phyloP scores from a whole-genome alignment of 1,140 invertebrate species.

The Polypedilum pembai region DNA sequence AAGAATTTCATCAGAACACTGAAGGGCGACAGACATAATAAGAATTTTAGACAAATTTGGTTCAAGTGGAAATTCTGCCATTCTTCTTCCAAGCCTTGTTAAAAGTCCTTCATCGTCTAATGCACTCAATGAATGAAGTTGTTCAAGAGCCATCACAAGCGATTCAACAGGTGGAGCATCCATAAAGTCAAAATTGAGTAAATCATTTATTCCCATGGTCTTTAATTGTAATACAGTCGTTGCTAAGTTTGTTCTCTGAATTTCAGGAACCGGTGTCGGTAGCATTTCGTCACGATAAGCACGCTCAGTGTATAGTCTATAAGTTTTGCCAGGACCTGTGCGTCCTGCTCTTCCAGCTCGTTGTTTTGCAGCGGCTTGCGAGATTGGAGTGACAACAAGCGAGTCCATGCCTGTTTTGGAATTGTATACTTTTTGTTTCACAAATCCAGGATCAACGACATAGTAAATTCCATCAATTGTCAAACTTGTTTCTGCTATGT shows the following conservation, averaged over 20 bases:
- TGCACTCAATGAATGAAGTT: conserved; percentile 89
- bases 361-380: conserved; percentile 99
- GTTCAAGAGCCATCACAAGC: conserved; percentile 95
- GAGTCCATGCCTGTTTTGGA: conserved; percentile 96
- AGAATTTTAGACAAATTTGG: conserved; percentile 99
- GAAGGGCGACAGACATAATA: conserved; percentile 92
- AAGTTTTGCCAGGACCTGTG: conserved; percentile 96
- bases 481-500: conserved; percentile 98
- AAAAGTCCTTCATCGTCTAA: conserved; percentile 92
- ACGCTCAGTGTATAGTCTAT: conserved; percentile 96
- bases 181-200: conserved; percentile 99
- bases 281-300: conserved; percentile 99
- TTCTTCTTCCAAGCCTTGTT: conserved; percentile 93
- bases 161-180: conserved; percentile 99
- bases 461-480: conserved; percentile 99
- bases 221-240: conserved; percentile 97
- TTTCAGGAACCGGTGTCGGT: conserved; percentile 99
- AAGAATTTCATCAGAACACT: conserved; percentile 98
- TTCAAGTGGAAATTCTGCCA: conserved; percentile 99
- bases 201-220: conserved; percentile 97
- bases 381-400: conserved; percentile 94
- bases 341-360: conserved; percentile 93
- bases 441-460: conserved; percentile 99
- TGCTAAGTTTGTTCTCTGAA: conserved; percentile 55
- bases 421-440: conserved; percentile 99